Evolutionary conservation across 2,888 invertebrate species (phyloP).

Genomic region (Melinopterus prodromus): DNA sequence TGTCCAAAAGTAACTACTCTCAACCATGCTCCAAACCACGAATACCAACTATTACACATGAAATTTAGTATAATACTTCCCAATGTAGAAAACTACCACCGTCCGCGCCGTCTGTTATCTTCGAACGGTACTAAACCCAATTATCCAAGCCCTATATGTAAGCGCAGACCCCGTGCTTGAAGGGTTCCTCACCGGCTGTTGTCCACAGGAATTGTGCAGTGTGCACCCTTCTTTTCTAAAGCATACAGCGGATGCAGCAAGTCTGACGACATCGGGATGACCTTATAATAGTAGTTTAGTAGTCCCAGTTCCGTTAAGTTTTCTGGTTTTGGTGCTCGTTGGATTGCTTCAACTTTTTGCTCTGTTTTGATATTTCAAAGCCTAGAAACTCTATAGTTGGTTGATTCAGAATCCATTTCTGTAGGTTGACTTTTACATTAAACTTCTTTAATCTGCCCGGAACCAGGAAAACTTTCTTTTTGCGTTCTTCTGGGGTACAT

Average conservation of each 20-base stretch:
- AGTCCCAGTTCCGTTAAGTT: conserved; percentile 28
- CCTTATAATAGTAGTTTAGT: conserved; percentile 32
- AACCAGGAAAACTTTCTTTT: conserved; percentile 9
- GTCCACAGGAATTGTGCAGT: no score
- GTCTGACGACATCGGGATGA: conserved; percentile 26
- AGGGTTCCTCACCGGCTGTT: no score
- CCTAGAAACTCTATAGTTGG: conserved; percentile 29
- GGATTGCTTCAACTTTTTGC: conserved; percentile 29
- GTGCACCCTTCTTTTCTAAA: no score
- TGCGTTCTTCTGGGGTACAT: conserved; percentile 23
- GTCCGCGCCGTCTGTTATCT: not conserved
- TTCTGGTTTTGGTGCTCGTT: conserved; percentile 25
- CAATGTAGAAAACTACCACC: not conserved
- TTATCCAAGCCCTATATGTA: not conserved
- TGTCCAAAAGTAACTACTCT: not conserved
- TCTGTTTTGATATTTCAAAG: not conserved
- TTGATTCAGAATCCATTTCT: conserved; percentile 31
- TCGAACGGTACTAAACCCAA: not conserved
- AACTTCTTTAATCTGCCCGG: not conserved
- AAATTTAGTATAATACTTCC: not conserved
- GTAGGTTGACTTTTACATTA: conserved; percentile 28
- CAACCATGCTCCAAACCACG: not conserved
- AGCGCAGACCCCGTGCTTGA: not conserved
- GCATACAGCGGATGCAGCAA: conserved; percentile 35
- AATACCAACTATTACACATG: not conserved